Base-by-base conservation (phyloP, 2,113 vertebrate genomes). In the Amia ocellicauda region DNA sequence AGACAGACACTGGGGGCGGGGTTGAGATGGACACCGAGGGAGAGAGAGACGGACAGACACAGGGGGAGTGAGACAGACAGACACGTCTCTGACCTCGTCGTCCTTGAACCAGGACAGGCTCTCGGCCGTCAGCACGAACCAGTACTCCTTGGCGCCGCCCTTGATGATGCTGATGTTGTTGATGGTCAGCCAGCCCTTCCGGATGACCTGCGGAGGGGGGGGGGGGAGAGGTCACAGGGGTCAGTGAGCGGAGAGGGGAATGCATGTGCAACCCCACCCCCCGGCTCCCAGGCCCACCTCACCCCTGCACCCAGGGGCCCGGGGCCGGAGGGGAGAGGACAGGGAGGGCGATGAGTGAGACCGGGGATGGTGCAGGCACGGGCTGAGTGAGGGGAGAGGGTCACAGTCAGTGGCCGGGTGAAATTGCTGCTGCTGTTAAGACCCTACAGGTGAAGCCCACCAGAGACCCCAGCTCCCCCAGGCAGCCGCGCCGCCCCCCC, bases 121-220 rank as follows among this genome's bases (percentile, higher is more conserved):
- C 64, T 93, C 89, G 0, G 92, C 87, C 1, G 91, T 91, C 22
- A 94, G 89, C 66, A 93, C 77, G 17, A 94, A 94, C 92, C 92
- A 94, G 78, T 89, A 94, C 2, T 90, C 89, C 72, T 82, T 93
- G 23, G 91, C 81, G 43, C 93, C 91, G 22, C 91, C 91, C 72
- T 91, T 92, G 76, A 93, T 93, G 74, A 94, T 83, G 64, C 92
- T 80, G 13, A 93, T 88, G 77, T 94, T 94, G 81, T 74, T 92
- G 80, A 94, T 90, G 70, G 90, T 97, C 67, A 98, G 77, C 94
- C 94, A 97, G 58, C 95, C 93, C 67, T 95, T 97, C 22, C 90
- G 85, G 72, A 97, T 92, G 47, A 98, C 92, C 95, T 98, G 76
- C 64, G 69, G 3, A 55, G 58, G 40, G 13, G 40, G 13, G 8